phyloP scores from a whole-genome alignment of 2,113 vertebrate genomes.

The Trematocara macrostoma region DNA sequence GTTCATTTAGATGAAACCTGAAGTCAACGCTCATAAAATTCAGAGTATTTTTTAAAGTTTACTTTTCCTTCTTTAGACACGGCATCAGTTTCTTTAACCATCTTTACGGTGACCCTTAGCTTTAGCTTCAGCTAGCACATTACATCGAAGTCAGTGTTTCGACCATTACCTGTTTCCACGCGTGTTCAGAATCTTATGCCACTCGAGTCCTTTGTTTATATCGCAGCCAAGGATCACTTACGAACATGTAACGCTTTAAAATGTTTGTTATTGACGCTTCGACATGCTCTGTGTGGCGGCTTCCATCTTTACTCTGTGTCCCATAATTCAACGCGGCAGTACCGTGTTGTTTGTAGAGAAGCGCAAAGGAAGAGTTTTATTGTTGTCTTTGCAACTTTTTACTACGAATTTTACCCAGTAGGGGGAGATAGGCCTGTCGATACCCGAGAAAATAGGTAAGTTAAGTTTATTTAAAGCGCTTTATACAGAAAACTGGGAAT shows the following conservation, averaged over 20 bases:
- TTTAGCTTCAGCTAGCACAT: constrained; percentile 13
- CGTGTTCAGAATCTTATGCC: not conserved
- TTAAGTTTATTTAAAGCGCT: not conserved
- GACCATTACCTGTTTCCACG: constrained; percentile 12
- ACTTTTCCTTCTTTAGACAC: not conserved
- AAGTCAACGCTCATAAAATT: not conserved
- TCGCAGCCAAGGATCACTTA: not conserved
- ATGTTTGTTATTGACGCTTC: not conserved
- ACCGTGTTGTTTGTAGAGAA: not conserved
- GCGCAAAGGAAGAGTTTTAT: not conserved
- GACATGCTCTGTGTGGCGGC: not conserved
- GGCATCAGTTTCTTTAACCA: not conserved
- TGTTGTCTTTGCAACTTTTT: not conserved
- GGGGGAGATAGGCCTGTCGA: not conserved
- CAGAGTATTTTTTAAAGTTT: not conserved
- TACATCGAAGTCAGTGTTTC: not conserved
- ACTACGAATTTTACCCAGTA: not conserved
- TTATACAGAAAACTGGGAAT: not conserved
- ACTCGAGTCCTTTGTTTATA: not conserved
- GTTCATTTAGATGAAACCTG: not conserved
- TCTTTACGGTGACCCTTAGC: constrained; percentile 24
- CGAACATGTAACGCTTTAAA: not conserved
- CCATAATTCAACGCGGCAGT: constrained; percentile 54
- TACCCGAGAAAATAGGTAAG: not conserved
- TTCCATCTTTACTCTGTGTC: constrained; percentile 48